Conservation (phyloP, 1,140 invertebrate species). For the Bombus pascuorum region DNA sequence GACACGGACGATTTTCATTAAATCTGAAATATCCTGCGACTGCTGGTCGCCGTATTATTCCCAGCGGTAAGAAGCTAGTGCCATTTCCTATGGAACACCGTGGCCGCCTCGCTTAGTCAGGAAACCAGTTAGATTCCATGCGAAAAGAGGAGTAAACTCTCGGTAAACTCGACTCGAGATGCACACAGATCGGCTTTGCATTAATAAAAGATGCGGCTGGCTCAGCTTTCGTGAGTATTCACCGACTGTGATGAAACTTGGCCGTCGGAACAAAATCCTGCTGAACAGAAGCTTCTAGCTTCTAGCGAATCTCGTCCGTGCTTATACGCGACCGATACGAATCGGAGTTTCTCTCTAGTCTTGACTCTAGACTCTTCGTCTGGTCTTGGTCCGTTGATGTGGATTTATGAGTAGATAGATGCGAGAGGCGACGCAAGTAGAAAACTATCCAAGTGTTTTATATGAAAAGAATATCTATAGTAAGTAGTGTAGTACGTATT, state of each 20-base stretch:
- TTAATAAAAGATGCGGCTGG: constrained; percentile 68
- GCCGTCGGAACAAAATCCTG: not conserved
- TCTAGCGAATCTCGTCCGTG: not conserved
- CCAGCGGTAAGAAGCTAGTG: not conserved
- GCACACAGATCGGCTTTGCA: constrained; percentile 74
- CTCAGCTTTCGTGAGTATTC: constrained; percentile 42
- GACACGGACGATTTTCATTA: not conserved
- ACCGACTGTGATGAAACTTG: constrained; percentile 20
- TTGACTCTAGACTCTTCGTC: not conserved
- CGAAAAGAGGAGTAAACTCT: constrained; percentile 53
- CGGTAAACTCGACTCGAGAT: constrained; percentile 60
- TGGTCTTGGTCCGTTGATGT: no score
- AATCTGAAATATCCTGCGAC: not conserved
- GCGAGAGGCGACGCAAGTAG: no score
- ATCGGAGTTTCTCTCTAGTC: not conserved
- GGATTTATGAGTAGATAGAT: no score
- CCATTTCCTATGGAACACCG: not conserved
- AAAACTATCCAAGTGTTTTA: no score
- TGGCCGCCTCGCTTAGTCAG: constrained; percentile 48
- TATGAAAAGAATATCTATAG: no score
- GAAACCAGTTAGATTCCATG: constrained; percentile 75
- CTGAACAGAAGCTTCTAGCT: not conserved
- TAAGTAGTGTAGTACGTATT: no score
- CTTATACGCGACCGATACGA: not conserved
- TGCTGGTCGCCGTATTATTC: not conserved